Base-by-base conservation (phyloP, 2,113 vertebrate genomes). In the Laticauda colubrina region DNA sequence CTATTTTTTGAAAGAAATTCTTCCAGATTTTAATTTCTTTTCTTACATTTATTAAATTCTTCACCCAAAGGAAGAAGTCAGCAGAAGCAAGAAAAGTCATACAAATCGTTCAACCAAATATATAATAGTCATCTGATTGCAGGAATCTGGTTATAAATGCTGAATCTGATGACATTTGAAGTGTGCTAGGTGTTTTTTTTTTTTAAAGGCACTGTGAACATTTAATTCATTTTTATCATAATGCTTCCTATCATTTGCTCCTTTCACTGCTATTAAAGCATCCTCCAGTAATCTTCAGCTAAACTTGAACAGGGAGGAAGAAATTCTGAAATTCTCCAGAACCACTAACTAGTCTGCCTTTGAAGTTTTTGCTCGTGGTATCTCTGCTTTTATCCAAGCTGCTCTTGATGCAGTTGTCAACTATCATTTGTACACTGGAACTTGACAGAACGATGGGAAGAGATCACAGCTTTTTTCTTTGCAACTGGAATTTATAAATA, bases 211-310 rank as follows among this genome's bases (percentile, higher is more conserved):
- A 90, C 29, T 94, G 64, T 53, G 85, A 90, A 39, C 92, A 85
- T 94, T 95, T 94, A 86, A 94, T 96, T 96, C 95, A 26, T n/a
- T 81, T 81, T 61, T 93, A 34, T 88, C 87, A n/a, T 53, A 61
- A 54, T 92, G 55, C 51, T 9, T 26, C 15, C 61, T 56, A 94
- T 93, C 48, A 54, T 6, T 75, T 18, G 91, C 55, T 90, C 3
- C 81, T 85, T 85, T 93, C 87, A 91, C 94, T 91, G 57, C 55
- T 93, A 0, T 93, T 93, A 29, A 59, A 94, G 57, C 15, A 93
- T 57, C 90, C 69, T 91, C 91, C 64, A 91, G 64, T 96, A 48
- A 91, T 90, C 89, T 94, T 56, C 69, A 92, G 90, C 87, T 94
- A 95, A 39, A 90, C 45, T 75, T 92, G 91, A 86, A 56, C 75